Percentiles rank a stretch among this genome's conserved stretches.
Evolutionary conservation across 2,113 vertebrate genomes (phyloP).

Genomic region (Trogon melanurus): DNA sequence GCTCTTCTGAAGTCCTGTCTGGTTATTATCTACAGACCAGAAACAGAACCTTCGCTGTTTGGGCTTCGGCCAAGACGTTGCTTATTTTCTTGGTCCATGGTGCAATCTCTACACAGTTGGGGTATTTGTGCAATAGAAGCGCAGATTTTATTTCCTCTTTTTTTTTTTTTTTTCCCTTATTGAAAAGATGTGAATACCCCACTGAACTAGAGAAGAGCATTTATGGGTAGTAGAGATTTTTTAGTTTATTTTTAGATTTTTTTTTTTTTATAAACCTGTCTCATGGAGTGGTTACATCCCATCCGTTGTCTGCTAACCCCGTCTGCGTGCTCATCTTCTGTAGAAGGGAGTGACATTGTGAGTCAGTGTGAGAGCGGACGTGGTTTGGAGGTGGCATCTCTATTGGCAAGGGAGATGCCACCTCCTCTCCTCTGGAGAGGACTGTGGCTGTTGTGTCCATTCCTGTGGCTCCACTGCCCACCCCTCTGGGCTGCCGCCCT

Average conservation of each 20-base stretch:
- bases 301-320: background rate
- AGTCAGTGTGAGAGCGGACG: background rate
- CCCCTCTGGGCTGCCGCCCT: background rate
- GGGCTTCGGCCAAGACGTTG: background rate
- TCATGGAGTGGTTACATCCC: background rate
- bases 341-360: background rate
- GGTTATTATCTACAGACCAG: background rate
- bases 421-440: too few relatives aligned
- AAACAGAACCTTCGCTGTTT: background rate
- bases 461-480: background rate
- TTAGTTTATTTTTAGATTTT: background rate
- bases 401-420: background rate
- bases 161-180: background rate
- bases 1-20: background rate
- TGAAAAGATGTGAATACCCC: background rate
- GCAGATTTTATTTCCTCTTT: background rate
- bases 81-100: background rate
- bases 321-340: background rate
- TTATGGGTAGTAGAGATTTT: background rate
- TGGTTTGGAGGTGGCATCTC: background rate
- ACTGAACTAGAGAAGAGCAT: background rate
- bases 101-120: background rate
- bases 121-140: background rate
- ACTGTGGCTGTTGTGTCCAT: fast-evolving
- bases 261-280: background rate